Evolutionary conservation across 2,888 invertebrate species (phyloP).

Genomic region (Glyphotaelius pellucidus): DNA sequence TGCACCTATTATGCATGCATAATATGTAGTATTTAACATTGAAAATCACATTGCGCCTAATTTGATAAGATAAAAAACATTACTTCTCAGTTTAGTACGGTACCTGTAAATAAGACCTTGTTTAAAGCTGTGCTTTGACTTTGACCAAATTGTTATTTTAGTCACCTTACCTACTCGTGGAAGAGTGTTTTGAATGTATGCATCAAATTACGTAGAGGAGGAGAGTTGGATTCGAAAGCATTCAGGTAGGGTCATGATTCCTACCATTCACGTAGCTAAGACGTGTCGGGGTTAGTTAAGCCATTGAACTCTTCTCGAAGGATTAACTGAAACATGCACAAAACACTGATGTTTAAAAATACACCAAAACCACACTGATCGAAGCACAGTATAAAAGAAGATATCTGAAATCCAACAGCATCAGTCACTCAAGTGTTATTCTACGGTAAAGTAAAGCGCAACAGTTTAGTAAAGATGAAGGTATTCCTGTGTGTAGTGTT

Average conservation of each 20-base stretch:
- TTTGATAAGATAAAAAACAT: neutral
- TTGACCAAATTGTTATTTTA: neutral
- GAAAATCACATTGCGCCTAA: neutral
- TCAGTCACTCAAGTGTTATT: conserved; percentile 30
- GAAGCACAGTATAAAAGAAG: conserved; percentile 45
- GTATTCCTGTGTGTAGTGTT: conserved; percentile 52
- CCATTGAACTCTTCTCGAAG: conserved; percentile 30
- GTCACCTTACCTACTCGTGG: neutral
- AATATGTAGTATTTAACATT: neutral
- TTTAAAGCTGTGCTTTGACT: neutral
- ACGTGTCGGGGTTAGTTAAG: conserved; percentile 6
- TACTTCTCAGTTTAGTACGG: neutral
- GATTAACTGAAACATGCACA: neutral
- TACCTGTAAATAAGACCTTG: neutral
- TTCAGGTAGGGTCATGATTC: neutral
- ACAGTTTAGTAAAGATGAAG: conserved; percentile 56
- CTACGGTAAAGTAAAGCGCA: neutral
- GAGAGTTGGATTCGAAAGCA: neutral
- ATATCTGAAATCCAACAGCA: conserved; percentile 10
- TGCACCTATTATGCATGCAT: neutral
- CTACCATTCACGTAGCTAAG: neutral
- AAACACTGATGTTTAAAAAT: neutral
- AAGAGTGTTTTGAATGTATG: neutral
- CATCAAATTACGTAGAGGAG: neutral
- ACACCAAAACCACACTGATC: neutral